These are phyloP conservation scores for Apomyelois bistriatella DNA, from an alignment of 2,888 invertebrate species.

Conservation along the genomic window DNA sequence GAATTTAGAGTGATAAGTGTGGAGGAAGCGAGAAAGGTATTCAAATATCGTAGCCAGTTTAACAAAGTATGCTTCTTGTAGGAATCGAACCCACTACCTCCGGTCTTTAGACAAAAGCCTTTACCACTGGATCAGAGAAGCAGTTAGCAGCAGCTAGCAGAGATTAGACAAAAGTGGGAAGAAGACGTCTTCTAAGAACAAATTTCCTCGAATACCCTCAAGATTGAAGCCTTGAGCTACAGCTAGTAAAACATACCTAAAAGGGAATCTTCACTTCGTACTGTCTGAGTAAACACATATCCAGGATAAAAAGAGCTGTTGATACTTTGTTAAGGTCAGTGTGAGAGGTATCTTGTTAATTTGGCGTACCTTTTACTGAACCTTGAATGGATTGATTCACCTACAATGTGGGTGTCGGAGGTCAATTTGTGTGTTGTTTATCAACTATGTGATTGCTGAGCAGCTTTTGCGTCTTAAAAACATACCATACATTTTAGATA, in stretches of 20 bases:
- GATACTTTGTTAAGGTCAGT: slow-evolving; percentile 21
- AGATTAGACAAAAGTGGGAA: too few species aligned
- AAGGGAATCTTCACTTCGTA: slow-evolving; percentile 1
- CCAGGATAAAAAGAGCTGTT: slow-evolving; percentile 32
- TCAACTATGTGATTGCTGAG: slow-evolving; percentile 32
- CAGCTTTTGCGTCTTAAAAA: slow-evolving; percentile 18
- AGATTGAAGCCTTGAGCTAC: not conserved
- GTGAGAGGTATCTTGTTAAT: slow-evolving; percentile 30
- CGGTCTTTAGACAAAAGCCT: too few species aligned
- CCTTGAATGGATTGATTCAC: slow-evolving; percentile 71
- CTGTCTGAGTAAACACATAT: not conserved
- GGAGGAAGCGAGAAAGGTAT: too few species aligned
- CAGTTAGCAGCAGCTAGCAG: too few species aligned
- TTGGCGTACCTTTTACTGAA: slow-evolving; percentile 59
- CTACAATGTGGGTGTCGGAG: slow-evolving; percentile 51
- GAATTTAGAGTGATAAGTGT: too few species aligned
- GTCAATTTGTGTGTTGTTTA: slow-evolving; percentile 42
- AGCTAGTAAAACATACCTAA: not conserved
- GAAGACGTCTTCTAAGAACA: too few species aligned
- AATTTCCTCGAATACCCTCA: too few species aligned
- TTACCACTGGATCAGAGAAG: too few species aligned
- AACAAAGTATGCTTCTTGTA: too few species aligned
- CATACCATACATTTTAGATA: too few species aligned
- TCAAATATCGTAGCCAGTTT: too few species aligned
- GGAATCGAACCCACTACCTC: too few species aligned